phyloP scores from a whole-genome alignment of 2,888 invertebrate species.

The Miltochrista miniata region DNA sequence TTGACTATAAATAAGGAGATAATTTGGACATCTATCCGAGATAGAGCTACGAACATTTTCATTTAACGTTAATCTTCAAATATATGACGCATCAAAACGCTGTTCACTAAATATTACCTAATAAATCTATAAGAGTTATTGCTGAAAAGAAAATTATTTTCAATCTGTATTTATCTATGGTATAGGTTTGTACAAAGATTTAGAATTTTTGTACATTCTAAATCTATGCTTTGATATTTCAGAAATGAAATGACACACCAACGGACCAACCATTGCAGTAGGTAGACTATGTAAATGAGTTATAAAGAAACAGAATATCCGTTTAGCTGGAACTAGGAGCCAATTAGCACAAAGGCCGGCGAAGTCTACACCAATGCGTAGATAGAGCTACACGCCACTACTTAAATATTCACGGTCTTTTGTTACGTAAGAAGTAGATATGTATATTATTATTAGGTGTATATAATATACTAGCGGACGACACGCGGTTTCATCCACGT shows the following conservation, averaged over 20 bases:
- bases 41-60: conserved; percentile 31
- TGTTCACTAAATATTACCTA: conserved; percentile 27
- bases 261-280: background rate
- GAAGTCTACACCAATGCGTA: conserved; percentile 26
- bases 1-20: conserved; percentile 46
- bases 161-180: no score
- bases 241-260: background rate
- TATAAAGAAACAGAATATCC: conserved; percentile 24
- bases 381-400: conserved; percentile 14
- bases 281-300: conserved; percentile 29
- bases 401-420: conserved; percentile 24
- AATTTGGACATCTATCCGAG: conserved; percentile 38
- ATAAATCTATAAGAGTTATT: conserved; percentile 34
- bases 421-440: no score
- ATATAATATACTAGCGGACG: no score
- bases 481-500: no score
- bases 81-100: conserved; percentile 9
- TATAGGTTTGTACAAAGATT: no score
- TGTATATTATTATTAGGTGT: no score
- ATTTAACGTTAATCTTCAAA: conserved; percentile 31
- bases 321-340: conserved; percentile 34
- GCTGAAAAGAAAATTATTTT: conserved; percentile 5
- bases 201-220: no score
- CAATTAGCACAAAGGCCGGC: conserved; percentile 33
- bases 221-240: background rate